Percentiles rank a stretch among this genome's conserved stretches.
phyloP scores from a whole-genome alignment of 2,113 vertebrate genomes.

The Arothron firmamentum region DNA sequence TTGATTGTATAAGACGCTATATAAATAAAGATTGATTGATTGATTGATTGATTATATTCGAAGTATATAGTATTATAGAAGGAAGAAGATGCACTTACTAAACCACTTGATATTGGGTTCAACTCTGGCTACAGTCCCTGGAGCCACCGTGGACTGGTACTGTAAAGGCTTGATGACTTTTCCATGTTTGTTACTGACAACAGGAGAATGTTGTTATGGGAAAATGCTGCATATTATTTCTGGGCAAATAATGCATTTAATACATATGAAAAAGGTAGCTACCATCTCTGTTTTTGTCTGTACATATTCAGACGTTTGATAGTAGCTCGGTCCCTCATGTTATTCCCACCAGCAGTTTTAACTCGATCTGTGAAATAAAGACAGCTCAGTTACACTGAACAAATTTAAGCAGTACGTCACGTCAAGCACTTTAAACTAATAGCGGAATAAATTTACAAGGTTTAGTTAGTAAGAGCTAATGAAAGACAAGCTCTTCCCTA shows the following conservation, averaged over 20 bases:
- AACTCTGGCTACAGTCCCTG: constrained; percentile 91
- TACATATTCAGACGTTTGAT: constrained; percentile 98
- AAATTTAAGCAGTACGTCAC: too few species aligned
- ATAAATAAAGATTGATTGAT: too few species aligned
- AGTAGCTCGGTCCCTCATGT: constrained; percentile 92
- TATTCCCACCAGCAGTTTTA: constrained; percentile 82
- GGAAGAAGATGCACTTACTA: constrained; percentile 74
- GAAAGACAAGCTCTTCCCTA: too few species aligned
- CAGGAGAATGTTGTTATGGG: not conserved
- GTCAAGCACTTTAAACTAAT: too few species aligned
- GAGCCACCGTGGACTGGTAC: constrained; percentile 86
- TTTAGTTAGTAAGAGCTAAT: too few species aligned
- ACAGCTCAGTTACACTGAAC: not conserved
- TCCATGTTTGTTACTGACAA: constrained; percentile 81
- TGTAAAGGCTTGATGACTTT: constrained; percentile 89
- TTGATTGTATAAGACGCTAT: too few species aligned
- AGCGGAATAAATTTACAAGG: too few species aligned
- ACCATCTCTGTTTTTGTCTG: constrained; percentile 94
- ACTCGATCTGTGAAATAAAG: constrained; percentile 79
- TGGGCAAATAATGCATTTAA: not conserved
- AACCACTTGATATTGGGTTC: constrained; percentile 99
- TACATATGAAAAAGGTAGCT: constrained; percentile 27
- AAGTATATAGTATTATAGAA: too few species aligned
- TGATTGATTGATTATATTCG: too few species aligned
- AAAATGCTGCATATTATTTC: too few species aligned